Conservation (phyloP, 1,140 invertebrate species). For the Geopemphigus sp. region DNA sequence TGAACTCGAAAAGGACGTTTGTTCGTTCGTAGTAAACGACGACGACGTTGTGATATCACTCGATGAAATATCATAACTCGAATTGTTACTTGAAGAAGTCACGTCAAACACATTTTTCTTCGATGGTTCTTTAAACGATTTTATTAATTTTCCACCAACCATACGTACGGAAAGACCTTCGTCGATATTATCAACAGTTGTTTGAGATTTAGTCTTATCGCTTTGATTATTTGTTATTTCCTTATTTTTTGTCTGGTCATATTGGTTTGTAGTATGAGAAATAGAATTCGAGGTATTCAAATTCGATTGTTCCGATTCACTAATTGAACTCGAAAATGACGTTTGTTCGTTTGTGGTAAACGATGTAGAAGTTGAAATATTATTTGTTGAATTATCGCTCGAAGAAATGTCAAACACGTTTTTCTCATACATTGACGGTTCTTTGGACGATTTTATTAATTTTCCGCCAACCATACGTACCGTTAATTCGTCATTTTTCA, state of each 20-base stretch:
- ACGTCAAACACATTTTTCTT: not conserved
- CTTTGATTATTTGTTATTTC: not conserved
- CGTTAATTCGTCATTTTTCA: not conserved
- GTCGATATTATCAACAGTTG: too few relatives aligned
- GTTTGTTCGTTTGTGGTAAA: constrained; percentile 21
- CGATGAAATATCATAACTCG: not conserved
- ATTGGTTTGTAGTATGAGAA: not conserved
- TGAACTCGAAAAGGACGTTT: not conserved
- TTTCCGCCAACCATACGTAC: constrained; percentile 39
- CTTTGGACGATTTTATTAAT: constrained; percentile 33
- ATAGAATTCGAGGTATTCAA: not conserved
- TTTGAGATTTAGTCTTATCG: not conserved
- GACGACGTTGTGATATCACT: not conserved
- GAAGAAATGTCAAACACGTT: not conserved
- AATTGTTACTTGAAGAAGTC: not conserved
- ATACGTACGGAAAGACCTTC: too few relatives aligned
- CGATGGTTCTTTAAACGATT: too few relatives aligned
- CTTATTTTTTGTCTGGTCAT: not conserved
- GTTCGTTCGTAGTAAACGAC: not conserved
- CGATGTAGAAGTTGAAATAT: not conserved
- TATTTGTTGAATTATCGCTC: too few relatives aligned
- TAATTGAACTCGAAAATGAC: not conserved
- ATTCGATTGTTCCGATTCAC: not conserved
- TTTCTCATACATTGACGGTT: not conserved
- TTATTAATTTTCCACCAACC: too few relatives aligned